Conservation (phyloP, 2,888 invertebrate species). For the Drosophila percnosoma region DNA sequence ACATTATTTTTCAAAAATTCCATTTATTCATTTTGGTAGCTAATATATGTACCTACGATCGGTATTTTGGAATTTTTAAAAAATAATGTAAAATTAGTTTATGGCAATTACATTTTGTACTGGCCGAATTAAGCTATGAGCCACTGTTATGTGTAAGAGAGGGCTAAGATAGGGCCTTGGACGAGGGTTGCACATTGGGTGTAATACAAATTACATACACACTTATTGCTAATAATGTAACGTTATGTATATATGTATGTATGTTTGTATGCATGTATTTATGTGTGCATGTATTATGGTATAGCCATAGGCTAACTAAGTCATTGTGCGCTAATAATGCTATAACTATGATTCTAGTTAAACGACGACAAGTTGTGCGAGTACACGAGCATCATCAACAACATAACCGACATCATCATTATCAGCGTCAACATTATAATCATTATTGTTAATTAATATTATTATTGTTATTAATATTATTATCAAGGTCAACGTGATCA, state of each 20-base stretch:
- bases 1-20: no score
- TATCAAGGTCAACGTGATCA: constrained; percentile 37
- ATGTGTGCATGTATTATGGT: neutral
- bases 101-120: no score
- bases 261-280: neutral
- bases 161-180: neutral
- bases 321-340: constrained; percentile 32
- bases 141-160: neutral
- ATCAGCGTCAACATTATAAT: constrained; percentile 2
- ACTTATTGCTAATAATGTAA: constrained; percentile 19
- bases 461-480: constrained; percentile 1
- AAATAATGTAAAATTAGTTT: no score
- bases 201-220: constrained; percentile 25
- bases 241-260: neutral
- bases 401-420: constrained; percentile 20
- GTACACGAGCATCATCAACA: constrained; percentile 28
- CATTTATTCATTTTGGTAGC: no score
- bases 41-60: no score
- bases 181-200: neutral
- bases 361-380: constrained; percentile 42
- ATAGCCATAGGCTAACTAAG: constrained; percentile 31
- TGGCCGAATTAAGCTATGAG: no score
- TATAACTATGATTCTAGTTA: constrained; percentile 20
- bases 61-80: no score
- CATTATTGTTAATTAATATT: constrained; percentile 9